phyloP scores from a whole-genome alignment of 2,113 vertebrate species.

The Coracopsis vasa region DNA sequence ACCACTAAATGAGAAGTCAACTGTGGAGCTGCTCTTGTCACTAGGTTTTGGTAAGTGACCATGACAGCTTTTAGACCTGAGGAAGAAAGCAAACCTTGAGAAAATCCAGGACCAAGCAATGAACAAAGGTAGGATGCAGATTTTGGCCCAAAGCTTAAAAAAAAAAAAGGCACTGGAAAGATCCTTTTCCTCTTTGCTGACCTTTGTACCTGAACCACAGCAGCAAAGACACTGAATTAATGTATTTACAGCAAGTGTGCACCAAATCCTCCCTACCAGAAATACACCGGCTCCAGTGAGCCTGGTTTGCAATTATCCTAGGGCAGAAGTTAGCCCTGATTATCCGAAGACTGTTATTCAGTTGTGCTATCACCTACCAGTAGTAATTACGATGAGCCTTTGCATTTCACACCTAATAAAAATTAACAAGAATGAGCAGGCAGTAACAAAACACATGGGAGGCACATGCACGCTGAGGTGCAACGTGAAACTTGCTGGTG shows the following conservation, averaged over 20 bases:
- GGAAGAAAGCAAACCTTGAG: neutral
- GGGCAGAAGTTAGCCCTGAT: neutral
- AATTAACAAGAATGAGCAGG: neutral
- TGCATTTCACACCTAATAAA: neutral
- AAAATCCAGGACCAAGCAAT: neutral
- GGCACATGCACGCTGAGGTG: rapidly evolving
- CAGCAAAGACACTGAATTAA: neutral
- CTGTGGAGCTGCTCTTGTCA: neutral
- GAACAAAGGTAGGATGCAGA: neutral
- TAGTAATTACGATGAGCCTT: neutral
- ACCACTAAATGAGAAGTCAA: neutral
- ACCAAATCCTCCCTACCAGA: neutral
- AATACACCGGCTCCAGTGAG: neutral
- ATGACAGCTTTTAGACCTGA: neutral
- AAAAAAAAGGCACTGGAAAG: neutral
- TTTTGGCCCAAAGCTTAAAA: neutral
- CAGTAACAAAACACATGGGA: neutral
- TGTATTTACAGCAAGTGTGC: neutral
- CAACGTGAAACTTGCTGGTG: neutral
- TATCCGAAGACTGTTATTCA: neutral
- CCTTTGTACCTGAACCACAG: neutral
- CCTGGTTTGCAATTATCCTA: neutral
- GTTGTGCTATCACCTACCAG: neutral
- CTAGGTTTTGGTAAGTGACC: neutral
- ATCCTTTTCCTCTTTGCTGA: neutral